Evolutionary conservation across 2,888 invertebrate genomes (phyloP).

Genomic region (Spialia ferax): DNA sequence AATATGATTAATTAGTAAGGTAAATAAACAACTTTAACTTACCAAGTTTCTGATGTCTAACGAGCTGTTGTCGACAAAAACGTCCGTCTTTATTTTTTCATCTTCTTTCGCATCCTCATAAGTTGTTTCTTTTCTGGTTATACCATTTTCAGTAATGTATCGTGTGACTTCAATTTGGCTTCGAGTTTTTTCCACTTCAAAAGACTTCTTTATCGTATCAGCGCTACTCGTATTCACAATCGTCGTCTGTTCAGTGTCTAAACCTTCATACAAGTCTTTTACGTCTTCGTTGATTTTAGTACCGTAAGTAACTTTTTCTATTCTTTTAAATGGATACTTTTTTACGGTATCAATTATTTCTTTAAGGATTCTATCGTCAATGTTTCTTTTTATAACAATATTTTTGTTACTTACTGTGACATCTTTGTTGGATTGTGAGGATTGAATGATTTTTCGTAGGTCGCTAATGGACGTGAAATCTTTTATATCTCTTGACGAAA

Average conservation of each 20-base stretch:
- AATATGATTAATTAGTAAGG: too few relatives aligned
- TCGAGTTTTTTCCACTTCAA: constrained; percentile 77
- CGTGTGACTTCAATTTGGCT: constrained; percentile 83
- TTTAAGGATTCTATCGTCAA: constrained; percentile 76
- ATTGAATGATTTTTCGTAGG: constrained; percentile 77
- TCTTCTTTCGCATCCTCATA: constrained; percentile 84
- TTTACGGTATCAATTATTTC: constrained; percentile 82
- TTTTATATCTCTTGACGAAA: constrained; percentile 80
- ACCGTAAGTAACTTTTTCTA: constrained; percentile 83
- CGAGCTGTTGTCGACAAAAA: constrained; percentile 82
- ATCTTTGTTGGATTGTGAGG: constrained; percentile 75
- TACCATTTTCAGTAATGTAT: constrained; percentile 80
- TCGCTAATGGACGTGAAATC: constrained; percentile 83
- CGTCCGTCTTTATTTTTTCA: constrained; percentile 81
- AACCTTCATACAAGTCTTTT: constrained; percentile 82
- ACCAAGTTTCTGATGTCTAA: constrained; percentile 85
- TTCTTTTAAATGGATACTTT: constrained; percentile 82
- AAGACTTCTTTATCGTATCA: constrained; percentile 76
- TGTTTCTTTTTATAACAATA: constrained; percentile 79
- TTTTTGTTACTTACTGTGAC: constrained; percentile 79
- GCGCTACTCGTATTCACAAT: constrained; percentile 68
- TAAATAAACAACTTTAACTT: constrained; percentile 60
- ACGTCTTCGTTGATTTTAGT: constrained; percentile 87
- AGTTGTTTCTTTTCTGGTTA: constrained; percentile 79
- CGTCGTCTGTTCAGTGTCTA: constrained; percentile 75